Evolutionary conservation across 2,888 invertebrate species (phyloP).

Genomic region (Steinernema carpocapsae): DNA sequence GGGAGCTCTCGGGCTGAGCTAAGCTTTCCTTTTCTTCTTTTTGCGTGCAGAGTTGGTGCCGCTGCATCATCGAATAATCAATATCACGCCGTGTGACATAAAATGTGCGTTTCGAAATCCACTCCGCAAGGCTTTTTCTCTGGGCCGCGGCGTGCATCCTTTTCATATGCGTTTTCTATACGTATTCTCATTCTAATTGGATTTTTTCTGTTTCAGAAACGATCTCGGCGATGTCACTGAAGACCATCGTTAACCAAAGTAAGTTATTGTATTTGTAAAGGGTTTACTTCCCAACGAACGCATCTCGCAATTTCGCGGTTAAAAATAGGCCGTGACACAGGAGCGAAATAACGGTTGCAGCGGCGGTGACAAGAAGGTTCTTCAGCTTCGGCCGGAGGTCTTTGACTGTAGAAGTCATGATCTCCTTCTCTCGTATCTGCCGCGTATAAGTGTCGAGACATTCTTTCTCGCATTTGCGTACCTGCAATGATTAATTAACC

Average conservation of each 20-base stretch:
- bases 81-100: not conserved
- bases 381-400: not conserved
- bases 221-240: slow-evolving; percentile 60
- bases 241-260: slow-evolving; percentile 68
- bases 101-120: slow-evolving; percentile 12
- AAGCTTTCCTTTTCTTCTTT: not conserved
- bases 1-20: not conserved
- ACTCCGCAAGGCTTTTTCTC: not conserved
- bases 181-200: not conserved
- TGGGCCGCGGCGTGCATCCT: not conserved
- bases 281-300: not conserved
- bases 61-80: slow-evolving; percentile 16
- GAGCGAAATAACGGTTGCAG: not conserved
- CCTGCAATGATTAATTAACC: not conserved
- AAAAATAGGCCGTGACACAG: slow-evolving; percentile 7
- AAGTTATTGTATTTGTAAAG: slow-evolving; percentile 43
- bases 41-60: slow-evolving; percentile 7
- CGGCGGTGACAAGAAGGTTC: not conserved
- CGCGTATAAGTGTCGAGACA: not conserved
- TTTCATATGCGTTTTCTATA: not conserved
- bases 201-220: slow-evolving; percentile 21
- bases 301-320: slow-evolving; percentile 27
- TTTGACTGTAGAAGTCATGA: not conserved
- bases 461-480: not conserved
- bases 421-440: slow-evolving; percentile 1